A percentile compares a stretch with the other conserved stretches of the same genome.
phyloP scores from a whole-genome alignment of 1,140 invertebrate genomes.

The Aradophagus sp. region DNA sequence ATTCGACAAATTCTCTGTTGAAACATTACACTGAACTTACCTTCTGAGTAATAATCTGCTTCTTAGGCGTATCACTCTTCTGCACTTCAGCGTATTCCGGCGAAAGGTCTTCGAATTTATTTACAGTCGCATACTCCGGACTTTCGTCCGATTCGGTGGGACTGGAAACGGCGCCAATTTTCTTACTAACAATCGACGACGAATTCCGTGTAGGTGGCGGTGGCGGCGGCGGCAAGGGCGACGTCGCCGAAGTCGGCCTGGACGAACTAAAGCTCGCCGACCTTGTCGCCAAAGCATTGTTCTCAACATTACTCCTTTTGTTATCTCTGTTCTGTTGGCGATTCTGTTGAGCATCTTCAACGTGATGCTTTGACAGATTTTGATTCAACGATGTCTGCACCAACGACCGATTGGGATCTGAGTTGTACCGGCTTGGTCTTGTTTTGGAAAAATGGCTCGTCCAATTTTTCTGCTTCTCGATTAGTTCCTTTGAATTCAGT shows the following conservation, averaged over 20 bases:
- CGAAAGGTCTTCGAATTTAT: conserved; percentile 66
- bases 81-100: conserved; percentile 72
- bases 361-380: conserved; percentile 19
- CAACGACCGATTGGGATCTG: conserved; percentile 77
- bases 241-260: conserved; percentile 58
- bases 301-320: conserved; percentile 30
- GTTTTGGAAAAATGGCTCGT: conserved; percentile 90
- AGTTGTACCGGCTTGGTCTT: conserved; percentile 78
- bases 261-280: conserved; percentile 69
- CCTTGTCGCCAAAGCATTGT: conserved; percentile 61
- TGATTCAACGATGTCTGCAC: conserved; percentile 66
- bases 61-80: conserved; percentile 56
- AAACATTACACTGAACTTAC: too few species aligned
- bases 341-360: conserved; percentile 43
- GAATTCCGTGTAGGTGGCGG: conserved; percentile 66
- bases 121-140: conserved; percentile 69
- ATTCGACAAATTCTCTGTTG: too few species aligned
- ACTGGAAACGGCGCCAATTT: conserved; percentile 59
- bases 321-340: conserved; percentile 46
- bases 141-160: conserved; percentile 61
- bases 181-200: conserved; percentile 59
- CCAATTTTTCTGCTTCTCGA: conserved; percentile 93
- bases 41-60: conserved; percentile 41
- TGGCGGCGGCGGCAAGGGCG: conserved; percentile 61
- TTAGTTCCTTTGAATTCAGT: conserved; percentile 88